Evolutionary conservation across 2,113 vertebrate genomes (phyloP).

Genomic region (Macrotus californicus): DNA sequence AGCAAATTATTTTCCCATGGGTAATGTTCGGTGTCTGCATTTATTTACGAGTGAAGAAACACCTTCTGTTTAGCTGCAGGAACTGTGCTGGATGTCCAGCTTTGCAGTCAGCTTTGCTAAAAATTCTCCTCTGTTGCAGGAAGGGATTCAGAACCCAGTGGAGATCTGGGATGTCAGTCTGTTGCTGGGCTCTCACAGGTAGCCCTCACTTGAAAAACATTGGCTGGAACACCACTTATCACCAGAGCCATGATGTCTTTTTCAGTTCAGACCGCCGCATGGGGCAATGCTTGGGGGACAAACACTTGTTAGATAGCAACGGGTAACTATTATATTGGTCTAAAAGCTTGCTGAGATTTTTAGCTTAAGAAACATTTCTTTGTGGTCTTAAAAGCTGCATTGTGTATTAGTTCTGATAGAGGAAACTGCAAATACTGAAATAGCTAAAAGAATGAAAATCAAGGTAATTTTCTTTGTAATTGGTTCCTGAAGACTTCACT

Average conservation of each 20-base stretch:
- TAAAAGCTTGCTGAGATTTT: conserved; percentile 29
- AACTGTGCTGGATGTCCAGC: background rate
- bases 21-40: background rate
- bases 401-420: background rate
- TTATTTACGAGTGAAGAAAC: background rate
- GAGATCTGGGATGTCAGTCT: background rate
- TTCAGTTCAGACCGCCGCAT: background rate
- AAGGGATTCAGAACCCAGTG: background rate
- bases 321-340: background rate
- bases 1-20: background rate
- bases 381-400: background rate
- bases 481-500: background rate
- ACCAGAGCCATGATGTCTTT: background rate
- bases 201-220: background rate
- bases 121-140: background rate
- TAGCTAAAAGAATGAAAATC: background rate
- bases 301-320: background rate
- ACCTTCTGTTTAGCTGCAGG: background rate
- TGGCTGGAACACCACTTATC: background rate
- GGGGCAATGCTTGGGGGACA: background rate
- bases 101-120: background rate
- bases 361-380: background rate
- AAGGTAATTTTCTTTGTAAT: background rate
- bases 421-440: background rate
- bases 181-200: background rate